Conservation (phyloP, 2,888 invertebrate genomes). For the Andrena bucephala region DNA sequence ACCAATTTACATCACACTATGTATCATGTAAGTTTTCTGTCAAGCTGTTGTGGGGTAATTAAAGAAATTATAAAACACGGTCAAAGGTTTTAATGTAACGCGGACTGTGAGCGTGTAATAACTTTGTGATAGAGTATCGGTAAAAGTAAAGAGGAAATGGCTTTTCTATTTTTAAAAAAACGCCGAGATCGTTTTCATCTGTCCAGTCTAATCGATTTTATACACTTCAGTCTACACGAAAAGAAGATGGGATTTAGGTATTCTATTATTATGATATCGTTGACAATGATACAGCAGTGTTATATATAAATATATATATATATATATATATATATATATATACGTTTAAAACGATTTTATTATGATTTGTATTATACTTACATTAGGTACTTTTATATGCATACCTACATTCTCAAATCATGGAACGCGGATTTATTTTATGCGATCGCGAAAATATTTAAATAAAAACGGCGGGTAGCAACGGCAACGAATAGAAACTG, state of each 20-base stretch:
- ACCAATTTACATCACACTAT: constrained; percentile 25
- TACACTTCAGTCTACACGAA: constrained; percentile 40
- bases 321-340: constrained; percentile 43
- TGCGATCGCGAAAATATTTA: constrained; percentile 4
- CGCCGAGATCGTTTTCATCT: constrained; percentile 50
- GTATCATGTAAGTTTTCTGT: constrained; percentile 59
- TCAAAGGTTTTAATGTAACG: constrained; percentile 57
- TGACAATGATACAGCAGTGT: constrained; percentile 52
- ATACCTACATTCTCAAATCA: constrained; percentile 62
- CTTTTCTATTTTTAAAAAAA: constrained; percentile 63
- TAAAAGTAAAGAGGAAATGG: constrained; percentile 47
- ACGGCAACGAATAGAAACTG: constrained; percentile 26
- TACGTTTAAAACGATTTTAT: constrained; percentile 50
- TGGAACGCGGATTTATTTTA: constrained; percentile 20
- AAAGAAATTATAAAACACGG: constrained; percentile 24
- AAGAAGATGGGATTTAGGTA: constrained; percentile 46
- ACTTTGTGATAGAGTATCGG: constrained; percentile 66
- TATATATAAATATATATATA: constrained; percentile 46
- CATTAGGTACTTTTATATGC: constrained; percentile 59
- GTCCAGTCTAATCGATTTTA: constrained; percentile 54
- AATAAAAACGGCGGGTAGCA: constrained; percentile 9
- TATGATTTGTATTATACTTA: constrained; percentile 59
- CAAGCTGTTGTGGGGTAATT: constrained; percentile 40
- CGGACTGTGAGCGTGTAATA: constrained; percentile 57
- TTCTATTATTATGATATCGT: constrained; percentile 48